A percentile compares a stretch with the other conserved stretches of the same genome.
Conservation (phyloP, 2,888 invertebrate species). For the Aphelenchoides bicaudatus region DNA sequence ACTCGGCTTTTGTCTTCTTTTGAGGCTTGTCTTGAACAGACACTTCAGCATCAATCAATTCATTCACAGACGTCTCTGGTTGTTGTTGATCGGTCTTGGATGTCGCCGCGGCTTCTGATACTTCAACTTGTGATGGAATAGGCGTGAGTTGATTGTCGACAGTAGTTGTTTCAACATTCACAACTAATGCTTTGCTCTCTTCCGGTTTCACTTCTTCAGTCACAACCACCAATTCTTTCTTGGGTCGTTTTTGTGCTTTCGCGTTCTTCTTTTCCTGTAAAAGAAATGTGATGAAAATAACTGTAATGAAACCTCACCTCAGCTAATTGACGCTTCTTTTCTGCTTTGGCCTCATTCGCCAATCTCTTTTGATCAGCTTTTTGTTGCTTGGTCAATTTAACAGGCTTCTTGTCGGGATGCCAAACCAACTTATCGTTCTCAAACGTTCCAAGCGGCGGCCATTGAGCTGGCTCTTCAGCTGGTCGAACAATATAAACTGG, state of each 20-base stretch:
- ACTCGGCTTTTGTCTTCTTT: neutral
- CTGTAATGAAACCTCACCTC: no score
- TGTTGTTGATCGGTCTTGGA: slow-evolving; percentile 11
- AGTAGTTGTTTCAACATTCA: neutral
- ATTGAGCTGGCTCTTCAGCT: slow-evolving; percentile 5
- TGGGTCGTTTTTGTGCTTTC: slow-evolving; percentile 15
- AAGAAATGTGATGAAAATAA: no score
- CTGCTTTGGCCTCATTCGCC: neutral
- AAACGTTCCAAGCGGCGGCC: slow-evolving; percentile 16
- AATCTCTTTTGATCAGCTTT: neutral
- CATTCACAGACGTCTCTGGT: slow-evolving; percentile 11
- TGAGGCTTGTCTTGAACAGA: slow-evolving; percentile 16
- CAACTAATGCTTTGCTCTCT: neutral
- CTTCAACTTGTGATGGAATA: neutral
- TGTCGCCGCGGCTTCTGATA: no score
- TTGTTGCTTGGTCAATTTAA: neutral
- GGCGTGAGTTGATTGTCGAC: neutral
- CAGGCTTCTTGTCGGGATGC: slow-evolving; percentile 16
- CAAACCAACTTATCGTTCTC: slow-evolving; percentile 14
- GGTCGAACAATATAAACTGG: slow-evolving; percentile 13
- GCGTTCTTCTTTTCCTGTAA: neutral
- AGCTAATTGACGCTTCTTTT: no score
- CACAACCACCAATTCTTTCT: slow-evolving; percentile 21
- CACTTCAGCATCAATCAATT: no score
- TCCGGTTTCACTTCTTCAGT: neutral